Conservation (phyloP, 1,140 invertebrate species). For the Drosophila sucinea region DNA sequence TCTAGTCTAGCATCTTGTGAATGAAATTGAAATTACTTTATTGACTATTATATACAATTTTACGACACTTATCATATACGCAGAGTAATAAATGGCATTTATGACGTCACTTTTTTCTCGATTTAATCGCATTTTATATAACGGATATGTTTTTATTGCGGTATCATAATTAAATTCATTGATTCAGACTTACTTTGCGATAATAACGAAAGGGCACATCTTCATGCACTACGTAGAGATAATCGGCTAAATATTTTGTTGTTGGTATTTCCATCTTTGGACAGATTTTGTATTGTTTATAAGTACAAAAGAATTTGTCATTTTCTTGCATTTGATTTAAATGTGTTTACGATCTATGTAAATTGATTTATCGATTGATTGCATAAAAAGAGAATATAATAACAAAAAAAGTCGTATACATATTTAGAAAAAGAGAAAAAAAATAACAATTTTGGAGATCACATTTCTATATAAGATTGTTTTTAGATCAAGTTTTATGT, state of each 20-base stretch:
- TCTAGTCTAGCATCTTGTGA: no score
- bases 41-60: no score
- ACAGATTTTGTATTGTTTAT: conserved; percentile 81
- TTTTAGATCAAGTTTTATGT: no score
- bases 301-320: conserved; percentile 77
- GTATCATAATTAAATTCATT: neutral
- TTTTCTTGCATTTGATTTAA: conserved; percentile 81
- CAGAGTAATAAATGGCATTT: neutral
- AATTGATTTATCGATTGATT: neutral
- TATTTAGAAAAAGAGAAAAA: no score
- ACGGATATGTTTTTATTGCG: neutral
- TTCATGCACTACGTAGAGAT: conserved; percentile 82
- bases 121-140: neutral
- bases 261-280: conserved; percentile 83
- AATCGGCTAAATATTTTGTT: conserved; percentile 82
- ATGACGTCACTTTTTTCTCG: neutral
- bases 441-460: no score
- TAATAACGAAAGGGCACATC: conserved; percentile 83
- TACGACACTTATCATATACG: no score
- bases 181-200: conserved; percentile 77
- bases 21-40: no score
- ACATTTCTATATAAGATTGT: no score
- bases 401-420: no score
- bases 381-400: neutral
- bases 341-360: conserved; percentile 47